Evolutionary conservation across 1,140 invertebrate species (phyloP).

Genomic region (Pseudomyrmex cubaensis): DNA sequence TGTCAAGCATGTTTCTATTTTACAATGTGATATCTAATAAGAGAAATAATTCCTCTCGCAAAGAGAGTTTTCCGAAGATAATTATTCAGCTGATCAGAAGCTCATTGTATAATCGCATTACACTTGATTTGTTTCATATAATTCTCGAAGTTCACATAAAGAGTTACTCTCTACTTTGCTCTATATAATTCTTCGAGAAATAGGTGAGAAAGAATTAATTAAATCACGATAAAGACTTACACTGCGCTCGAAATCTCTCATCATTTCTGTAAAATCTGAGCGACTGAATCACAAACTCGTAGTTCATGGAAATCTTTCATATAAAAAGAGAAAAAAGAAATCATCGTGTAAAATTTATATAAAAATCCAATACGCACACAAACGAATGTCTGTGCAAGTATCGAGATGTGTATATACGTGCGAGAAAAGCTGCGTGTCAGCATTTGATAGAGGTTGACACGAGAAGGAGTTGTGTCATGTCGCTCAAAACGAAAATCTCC

Average conservation of each 20-base stretch:
- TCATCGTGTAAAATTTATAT: slow-evolving; percentile 42
- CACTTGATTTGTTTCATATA: slow-evolving; percentile 28
- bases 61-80: slow-evolving; percentile 15
- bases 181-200: slow-evolving; percentile 24
- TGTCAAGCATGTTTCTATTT: slow-evolving; percentile 49
- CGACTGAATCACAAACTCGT: slow-evolving; percentile 41
- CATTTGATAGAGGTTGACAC: slow-evolving; percentile 68
- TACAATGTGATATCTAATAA: slow-evolving; percentile 24
- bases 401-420: slow-evolving; percentile 43
- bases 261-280: slow-evolving; percentile 26
- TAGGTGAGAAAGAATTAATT: slow-evolving; percentile 34
- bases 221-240: slow-evolving; percentile 47
- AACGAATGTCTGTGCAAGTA: slow-evolving; percentile 34
- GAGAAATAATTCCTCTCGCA: not conserved
- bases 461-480: slow-evolving; percentile 39
- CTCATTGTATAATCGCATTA: slow-evolving; percentile 1
- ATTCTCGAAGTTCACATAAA: slow-evolving; percentile 8
- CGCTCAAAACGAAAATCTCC: slow-evolving; percentile 74
- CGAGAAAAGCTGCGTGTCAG: slow-evolving; percentile 56
- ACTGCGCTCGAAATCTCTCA: slow-evolving; percentile 31
- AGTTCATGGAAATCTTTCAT: slow-evolving; percentile 31
- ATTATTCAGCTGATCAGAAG: slow-evolving; percentile 29
- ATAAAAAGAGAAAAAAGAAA: not conserved
- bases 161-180: not conserved
- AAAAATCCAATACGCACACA: slow-evolving; percentile 47